These are phyloP conservation scores for Aix galericulata DNA, from an alignment of 2,113 vertebrate genomes.

Conservation along the genomic window DNA sequence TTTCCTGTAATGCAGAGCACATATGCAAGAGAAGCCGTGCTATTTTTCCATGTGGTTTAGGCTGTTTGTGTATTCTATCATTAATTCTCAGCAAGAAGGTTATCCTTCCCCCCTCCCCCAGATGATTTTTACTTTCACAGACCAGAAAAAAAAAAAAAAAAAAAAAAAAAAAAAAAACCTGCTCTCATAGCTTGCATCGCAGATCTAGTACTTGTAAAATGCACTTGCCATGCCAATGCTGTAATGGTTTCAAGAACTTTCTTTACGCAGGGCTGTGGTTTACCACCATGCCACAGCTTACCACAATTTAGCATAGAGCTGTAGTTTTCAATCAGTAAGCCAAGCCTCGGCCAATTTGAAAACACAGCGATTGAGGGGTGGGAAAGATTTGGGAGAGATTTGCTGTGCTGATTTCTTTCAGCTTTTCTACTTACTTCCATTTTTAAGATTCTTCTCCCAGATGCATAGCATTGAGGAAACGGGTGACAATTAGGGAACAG, in stretches of 20 bases:
- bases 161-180: no score
- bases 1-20: not conserved
- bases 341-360: not conserved
- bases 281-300: not conserved
- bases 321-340: slow-evolving; percentile 1
- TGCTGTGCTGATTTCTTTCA: not conserved
- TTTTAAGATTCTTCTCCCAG: not conserved
- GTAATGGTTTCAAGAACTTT: slow-evolving; percentile 56
- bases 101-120: slow-evolving; percentile 39
- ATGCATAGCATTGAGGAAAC: not conserved
- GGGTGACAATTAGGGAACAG: not conserved
- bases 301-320: not conserved
- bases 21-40: not conserved
- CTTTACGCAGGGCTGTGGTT: slow-evolving; percentile 2
- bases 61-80: slow-evolving; percentile 59
- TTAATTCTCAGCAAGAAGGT: slow-evolving; percentile 46
- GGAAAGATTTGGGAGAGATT: not conserved
- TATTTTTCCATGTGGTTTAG: slow-evolving; percentile 46
- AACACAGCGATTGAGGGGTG: not conserved
- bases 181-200: slow-evolving; percentile 31
- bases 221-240: not conserved
- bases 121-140: slow-evolving; percentile 59
- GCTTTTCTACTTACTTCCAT: not conserved
- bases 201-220: slow-evolving; percentile 61
- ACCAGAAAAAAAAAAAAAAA: not conserved